These are phyloP conservation scores for Andricus curvator DNA, from an alignment of 2,888 invertebrate genomes.

Conservation along the genomic window DNA sequence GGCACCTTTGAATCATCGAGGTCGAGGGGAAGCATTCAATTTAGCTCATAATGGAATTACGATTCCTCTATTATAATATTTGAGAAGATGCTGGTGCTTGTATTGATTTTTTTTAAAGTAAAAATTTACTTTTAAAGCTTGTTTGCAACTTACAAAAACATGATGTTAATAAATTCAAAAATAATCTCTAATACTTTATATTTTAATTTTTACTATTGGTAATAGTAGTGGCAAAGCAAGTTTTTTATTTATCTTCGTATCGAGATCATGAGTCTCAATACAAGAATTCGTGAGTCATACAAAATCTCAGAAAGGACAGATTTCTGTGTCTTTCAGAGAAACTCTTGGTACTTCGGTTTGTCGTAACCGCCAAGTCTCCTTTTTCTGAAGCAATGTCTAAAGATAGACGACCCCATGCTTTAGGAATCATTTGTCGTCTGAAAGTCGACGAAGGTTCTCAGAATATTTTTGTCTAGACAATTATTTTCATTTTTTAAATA, in stretches of 20 bases:
- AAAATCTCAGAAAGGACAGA: slow-evolving; percentile 14
- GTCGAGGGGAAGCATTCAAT: slow-evolving; percentile 23
- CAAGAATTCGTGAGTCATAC: slow-evolving; percentile 18
- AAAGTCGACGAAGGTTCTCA: slow-evolving; percentile 38
- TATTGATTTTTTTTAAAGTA: background rate
- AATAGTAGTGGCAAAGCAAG: background rate
- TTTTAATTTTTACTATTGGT: background rate
- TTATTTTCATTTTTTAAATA: background rate
- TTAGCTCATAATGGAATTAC: slow-evolving; percentile 17
- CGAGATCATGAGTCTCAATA: slow-evolving; percentile 13
- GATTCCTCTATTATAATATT: slow-evolving; percentile 15
- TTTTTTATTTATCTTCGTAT: background rate
- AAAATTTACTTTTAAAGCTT: background rate
- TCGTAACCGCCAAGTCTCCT: slow-evolving; percentile 37
- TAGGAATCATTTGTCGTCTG: slow-evolving; percentile 51
- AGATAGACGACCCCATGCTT: slow-evolving; percentile 52
- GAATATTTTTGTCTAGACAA: background rate
- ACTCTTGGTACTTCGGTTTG: slow-evolving; percentile 22
- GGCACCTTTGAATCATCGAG: slow-evolving; percentile 34
- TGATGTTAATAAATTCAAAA: background rate
- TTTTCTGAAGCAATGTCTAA: slow-evolving; percentile 53
- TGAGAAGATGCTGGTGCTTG: slow-evolving; percentile 25
- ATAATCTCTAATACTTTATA: background rate
- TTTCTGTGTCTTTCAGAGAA: slow-evolving; percentile 26
- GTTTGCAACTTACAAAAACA: background rate